Evolutionary conservation across 1,140 invertebrate genomes (phyloP), one percentile per base, ranked within the genome.

Genomic region (Chrysoperla carnea): DNA sequence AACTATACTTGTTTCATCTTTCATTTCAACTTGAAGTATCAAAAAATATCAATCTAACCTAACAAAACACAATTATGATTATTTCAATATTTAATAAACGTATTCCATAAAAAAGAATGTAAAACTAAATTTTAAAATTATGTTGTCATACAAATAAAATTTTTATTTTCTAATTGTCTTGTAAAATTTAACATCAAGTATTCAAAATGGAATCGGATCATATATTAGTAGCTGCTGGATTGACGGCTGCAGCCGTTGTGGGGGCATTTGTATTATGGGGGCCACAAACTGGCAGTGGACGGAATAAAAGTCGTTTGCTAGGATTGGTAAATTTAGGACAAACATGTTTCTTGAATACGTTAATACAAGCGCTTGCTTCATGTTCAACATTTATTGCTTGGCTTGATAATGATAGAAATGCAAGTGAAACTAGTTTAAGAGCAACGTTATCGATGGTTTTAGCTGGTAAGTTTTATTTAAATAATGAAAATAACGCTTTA

Each of bases 271-370:
- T 85, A 6, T 67, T 85, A 45, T 84, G 81, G 80, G 81, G 81
- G 36, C 81, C 81, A 13, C 68, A 72, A 8, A 70, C 72, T 46
- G 67, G 45, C 55, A 68, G 47, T 53, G 72, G 39, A 63, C 73
- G 58, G 58, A 70, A 43, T 61, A 48, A 72, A 58, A 82, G 81
- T 23, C 73, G 79, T 54, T 71, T 87, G 39, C 69, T 80, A 43
- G 86, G 85, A 11, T 68, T 91, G 6, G 75, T 78, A 45, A 91
- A 91, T 67, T 70, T 88, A 44, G 86, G 85, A 31, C 76, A 81
- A 45, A 87, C 86, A 8, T 91, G 87, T 56, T 90, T 89, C 59
- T 61, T 91, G 7, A 90, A 90, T 64, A 84, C 84, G 1, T 60
- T 91, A 15, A 60, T 91, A 9, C 87, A 91, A 64, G 79, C 84